Evolutionary conservation across 2,797 vertebrate species (phyloP), one percentile per base, ranked within the genome.

Genomic region (Molossus alvarezi): DNA sequence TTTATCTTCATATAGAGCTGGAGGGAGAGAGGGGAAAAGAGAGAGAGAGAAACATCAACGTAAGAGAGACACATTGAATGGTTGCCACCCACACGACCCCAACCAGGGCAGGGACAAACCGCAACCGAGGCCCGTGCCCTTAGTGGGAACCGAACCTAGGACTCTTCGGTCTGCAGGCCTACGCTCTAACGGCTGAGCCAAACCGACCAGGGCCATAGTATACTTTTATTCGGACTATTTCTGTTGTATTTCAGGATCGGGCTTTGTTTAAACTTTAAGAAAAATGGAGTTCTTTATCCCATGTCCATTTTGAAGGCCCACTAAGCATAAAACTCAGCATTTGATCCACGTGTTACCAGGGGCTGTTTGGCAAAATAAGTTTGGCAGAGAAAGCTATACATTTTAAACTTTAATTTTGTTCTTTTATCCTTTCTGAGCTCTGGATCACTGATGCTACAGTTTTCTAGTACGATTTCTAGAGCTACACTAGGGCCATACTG

Each of bases 191-290:
- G 33, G 33, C 33, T 33, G 33, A 33, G 33, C 33, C 33, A 33
- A 33, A 33, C 33, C 33, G 33, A 33, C 33, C 33, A 33, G 33
- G 33, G 33, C 33, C 41, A 73, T 72, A 67, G 25, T 10, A 48
- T 93, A 81, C 77, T 67, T 87, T 81, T 95, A 51, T 91, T 86
- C 27, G 23, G 53, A 55, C 21, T 80, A 37, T 58, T 95, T 96
- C 41, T 95, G 60, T 67, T 94, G 20, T 64, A 93, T 55, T 88
- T 96, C 18, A 92, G 23, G 55, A 51, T 9, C 33, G 51, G 71
- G 9, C 33, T 83, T 86, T 92, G 71, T 29, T 91, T 71, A 95
- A 81, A 90, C 64, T 71, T 81, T 48, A 71, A 77, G 65, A 94
- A 79, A 62, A 87, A 65, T 57, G 20, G 0, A 81, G 80, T 17